These are phyloP conservation scores for Colostygia pectinataria DNA, from an alignment of 2,888 invertebrate genomes.

Conservation along the genomic window DNA sequence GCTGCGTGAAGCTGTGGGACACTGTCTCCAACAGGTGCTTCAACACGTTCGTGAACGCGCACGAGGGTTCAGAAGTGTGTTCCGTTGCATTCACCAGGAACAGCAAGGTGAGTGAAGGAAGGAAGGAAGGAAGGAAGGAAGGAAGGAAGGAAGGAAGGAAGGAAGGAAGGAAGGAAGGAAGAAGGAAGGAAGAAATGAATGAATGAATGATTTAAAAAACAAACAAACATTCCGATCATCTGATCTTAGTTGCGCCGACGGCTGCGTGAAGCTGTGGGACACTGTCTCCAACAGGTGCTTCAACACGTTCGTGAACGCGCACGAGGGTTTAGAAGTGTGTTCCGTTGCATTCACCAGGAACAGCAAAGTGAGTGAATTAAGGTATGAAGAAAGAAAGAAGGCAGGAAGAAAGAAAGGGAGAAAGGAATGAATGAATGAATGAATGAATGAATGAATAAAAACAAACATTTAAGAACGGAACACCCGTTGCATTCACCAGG, in stretches of 20 bases:
- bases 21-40: conserved; percentile 96
- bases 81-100: conserved; percentile 97
- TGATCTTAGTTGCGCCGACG: no score
- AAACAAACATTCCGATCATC: no score
- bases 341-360: conserved; percentile 97
- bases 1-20: conserved; percentile 98
- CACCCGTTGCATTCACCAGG: conserved; percentile 95
- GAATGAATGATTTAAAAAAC: no score
- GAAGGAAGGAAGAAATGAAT: no score
- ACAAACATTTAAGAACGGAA: no score
- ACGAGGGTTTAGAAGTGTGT: conserved; percentile 96
- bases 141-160: no score
- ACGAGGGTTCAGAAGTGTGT: conserved; percentile 96
- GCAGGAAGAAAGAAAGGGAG: no score
- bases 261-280: conserved; percentile 98
- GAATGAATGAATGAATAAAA: no score
- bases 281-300: conserved; percentile 96
- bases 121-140: no score
- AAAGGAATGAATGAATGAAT: no score
- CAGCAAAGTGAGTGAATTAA: conserved; percentile 1
- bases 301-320: conserved; percentile 96
- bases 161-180: no score
- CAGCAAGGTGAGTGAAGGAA: background rate
- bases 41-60: conserved; percentile 96
- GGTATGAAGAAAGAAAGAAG: no score